These are phyloP conservation scores for Chironomus tepperi DNA, from an alignment of 1,140 invertebrate genomes.

Conservation along the genomic window DNA sequence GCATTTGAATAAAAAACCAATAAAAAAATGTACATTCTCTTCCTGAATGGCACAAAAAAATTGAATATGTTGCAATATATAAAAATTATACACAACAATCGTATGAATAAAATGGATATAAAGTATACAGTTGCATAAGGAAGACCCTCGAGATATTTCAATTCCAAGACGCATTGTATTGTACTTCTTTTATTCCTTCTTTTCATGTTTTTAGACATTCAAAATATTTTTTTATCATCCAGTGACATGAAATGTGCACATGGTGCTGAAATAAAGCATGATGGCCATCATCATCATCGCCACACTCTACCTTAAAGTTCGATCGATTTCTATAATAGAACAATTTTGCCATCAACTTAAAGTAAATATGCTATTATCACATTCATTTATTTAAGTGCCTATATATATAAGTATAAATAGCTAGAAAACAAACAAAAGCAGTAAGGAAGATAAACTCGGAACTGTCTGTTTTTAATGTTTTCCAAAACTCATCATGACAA, in stretches of 20 bases:
- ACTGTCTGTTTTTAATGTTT: neutral
- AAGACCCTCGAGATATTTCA: neutral
- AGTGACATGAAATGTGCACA: conserved; percentile 7
- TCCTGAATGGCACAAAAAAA: too few species aligned
- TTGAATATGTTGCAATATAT: neutral
- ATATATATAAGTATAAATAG: neutral
- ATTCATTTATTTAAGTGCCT: neutral
- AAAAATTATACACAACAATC: conserved; percentile 19
- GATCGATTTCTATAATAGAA: too few species aligned
- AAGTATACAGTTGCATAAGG: neutral
- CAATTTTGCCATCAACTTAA: neutral
- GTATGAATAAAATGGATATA: conserved; percentile 21
- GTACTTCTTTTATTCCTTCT: neutral
- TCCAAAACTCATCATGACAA: neutral
- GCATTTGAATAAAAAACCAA: conserved; percentile 18
- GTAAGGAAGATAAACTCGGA: too few species aligned
- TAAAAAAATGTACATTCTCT: neutral
- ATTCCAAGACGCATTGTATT: neutral
- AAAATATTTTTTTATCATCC: neutral
- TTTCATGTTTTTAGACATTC: neutral
- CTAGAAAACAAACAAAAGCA: neutral
- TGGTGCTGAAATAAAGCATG: neutral
- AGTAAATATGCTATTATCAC: neutral
- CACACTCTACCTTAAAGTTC: neutral
- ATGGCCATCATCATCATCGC: neutral